Evolutionary conservation across 2,797 vertebrate species (phyloP).

Genomic region (Poeciliopsis turneri): DNA sequence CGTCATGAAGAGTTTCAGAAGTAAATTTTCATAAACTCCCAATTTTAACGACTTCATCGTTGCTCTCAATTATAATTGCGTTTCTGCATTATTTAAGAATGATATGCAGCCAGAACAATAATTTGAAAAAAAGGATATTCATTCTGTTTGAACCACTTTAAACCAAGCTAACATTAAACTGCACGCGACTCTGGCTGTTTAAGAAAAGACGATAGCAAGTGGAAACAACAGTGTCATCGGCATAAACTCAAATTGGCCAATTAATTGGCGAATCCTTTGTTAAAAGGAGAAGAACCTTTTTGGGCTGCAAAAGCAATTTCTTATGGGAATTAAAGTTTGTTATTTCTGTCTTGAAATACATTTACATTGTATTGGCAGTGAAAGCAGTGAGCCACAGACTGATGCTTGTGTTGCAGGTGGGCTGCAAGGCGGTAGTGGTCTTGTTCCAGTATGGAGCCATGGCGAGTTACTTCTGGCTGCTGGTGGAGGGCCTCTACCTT

Average conservation of each 20-base stretch:
- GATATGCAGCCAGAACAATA: neutral
- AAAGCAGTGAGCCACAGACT: neutral
- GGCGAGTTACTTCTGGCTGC: conserved; percentile 97
- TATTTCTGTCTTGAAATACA: neutral
- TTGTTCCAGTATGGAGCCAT: conserved; percentile 96
- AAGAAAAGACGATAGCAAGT: neutral
- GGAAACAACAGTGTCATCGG: neutral
- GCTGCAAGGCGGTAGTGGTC: conserved; percentile 91
- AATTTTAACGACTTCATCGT: neutral
- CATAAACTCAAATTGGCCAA: neutral
- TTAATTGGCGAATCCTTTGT: neutral
- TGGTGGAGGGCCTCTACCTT: conserved; percentile 96
- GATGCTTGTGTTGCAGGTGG: conserved; percentile 76
- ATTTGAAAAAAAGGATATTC: neutral
- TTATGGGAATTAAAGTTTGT: neutral
- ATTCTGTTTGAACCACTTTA: neutral
- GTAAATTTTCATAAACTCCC: neutral
- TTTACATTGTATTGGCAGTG: neutral
- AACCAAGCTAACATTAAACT: neutral
- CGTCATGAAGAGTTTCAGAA: neutral
- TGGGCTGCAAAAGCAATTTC: neutral
- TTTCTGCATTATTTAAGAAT: neutral
- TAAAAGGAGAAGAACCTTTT: neutral
- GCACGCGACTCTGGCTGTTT: neutral
- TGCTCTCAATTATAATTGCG: neutral